Percentiles rank a stretch among this genome's conserved stretches.
Conservation (phyloP, 2,113 vertebrate species). For the Aptenodytes patagonicus region DNA sequence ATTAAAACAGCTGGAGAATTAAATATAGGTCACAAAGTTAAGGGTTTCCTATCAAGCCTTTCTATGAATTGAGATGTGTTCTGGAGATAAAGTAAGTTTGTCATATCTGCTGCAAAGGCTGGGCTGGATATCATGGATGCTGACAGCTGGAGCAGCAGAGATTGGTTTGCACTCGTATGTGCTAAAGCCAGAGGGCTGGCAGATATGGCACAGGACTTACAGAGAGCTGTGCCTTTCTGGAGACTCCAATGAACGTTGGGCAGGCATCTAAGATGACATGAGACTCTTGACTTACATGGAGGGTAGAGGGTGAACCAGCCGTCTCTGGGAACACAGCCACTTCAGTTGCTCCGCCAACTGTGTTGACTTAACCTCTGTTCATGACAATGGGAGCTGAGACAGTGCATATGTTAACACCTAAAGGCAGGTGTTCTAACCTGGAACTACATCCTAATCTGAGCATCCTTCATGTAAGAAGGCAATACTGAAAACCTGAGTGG, state of each 20-base stretch:
- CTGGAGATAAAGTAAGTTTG: not conserved
- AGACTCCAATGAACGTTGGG: not conserved
- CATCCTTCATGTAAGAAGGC: not conserved
- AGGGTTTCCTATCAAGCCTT: not conserved
- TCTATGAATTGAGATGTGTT: not conserved
- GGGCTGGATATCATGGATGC: not conserved
- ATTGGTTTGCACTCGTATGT: not conserved
- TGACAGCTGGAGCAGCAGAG: not conserved
- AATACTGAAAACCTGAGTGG: not conserved
- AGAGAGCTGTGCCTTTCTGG: not conserved
- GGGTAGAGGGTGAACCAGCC: not conserved
- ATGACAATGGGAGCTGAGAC: not conserved
- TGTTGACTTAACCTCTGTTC: not conserved
- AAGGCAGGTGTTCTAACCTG: not conserved
- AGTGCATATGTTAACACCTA: not conserved
- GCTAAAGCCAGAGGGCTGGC: not conserved
- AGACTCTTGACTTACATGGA: not conserved
- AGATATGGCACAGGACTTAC: not conserved
- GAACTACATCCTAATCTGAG: not conserved
- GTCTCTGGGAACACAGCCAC: not conserved
- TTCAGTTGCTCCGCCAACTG: not conserved
- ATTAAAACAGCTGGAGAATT: not conserved
- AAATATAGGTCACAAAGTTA: not conserved
- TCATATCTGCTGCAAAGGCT: not conserved
- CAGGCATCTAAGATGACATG: not conserved